phyloP scores from a whole-genome alignment of 2,888 invertebrate species.

The Eupithecia exiguata region DNA sequence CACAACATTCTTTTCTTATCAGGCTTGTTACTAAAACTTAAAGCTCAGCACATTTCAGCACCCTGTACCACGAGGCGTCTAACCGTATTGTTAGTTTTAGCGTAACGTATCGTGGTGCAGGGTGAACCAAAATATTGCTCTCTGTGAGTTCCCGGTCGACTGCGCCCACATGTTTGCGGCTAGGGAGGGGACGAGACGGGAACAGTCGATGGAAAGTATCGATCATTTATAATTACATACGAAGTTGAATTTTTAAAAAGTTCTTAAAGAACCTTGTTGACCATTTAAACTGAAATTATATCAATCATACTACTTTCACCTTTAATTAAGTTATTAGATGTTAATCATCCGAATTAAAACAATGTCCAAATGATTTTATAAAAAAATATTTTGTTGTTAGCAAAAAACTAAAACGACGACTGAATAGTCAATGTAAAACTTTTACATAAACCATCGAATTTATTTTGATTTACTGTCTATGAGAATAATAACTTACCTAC shows the following conservation, averaged over 20 bases:
- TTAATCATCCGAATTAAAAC: too few relatives aligned
- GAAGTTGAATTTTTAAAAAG: not conserved
- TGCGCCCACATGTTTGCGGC: conserved; percentile 78
- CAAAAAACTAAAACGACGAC: not conserved
- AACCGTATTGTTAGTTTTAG: conserved; percentile 27
- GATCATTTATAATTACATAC: conserved; percentile 24
- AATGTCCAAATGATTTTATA: not conserved
- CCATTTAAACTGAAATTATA: not conserved
- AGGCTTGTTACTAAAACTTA: not conserved
- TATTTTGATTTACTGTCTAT: not conserved
- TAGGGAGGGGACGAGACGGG: conserved; percentile 56
- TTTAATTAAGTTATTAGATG: too few relatives aligned
- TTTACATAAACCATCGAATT: not conserved
- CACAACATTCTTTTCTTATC: conserved; percentile 1
- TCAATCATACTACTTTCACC: too few relatives aligned
- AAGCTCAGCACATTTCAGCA: conserved; percentile 22
- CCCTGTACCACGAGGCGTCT: conserved; percentile 44
- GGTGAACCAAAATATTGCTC: conserved; percentile 81
- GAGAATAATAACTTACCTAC: not conserved
- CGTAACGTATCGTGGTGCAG: conserved; percentile 56
- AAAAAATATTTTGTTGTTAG: not conserved
- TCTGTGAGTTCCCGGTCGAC: conserved; percentile 73
- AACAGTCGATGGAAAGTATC: conserved; percentile 35
- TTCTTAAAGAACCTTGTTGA: not conserved
- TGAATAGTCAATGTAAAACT: not conserved